Evolutionary conservation across 2,888 invertebrate species (phyloP), one percentile per base, ranked within the genome.

Genomic region (Diaphora mendica): DNA sequence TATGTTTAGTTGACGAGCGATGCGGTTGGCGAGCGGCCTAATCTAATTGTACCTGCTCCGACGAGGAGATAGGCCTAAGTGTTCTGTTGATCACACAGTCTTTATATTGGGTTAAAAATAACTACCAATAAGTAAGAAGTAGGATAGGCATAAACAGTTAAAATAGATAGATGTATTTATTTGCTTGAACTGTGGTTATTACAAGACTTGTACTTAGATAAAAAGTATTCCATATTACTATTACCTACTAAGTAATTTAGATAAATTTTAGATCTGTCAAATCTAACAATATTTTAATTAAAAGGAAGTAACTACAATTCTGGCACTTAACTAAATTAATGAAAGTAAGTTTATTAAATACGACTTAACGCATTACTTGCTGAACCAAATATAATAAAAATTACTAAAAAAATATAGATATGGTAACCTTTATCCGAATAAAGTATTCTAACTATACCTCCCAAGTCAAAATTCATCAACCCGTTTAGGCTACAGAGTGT

Each of bases 1-100:
- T 64, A 55, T 55, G 70, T 64, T 48, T n/a, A 23, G 62, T 30
- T 30, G 39, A 23, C 11, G 72, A 44, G 65, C 73, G 33, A 20
- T n/a, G 67, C n/a, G 73, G 65, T 65, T 69, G 73, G 65, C 9
- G 65, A 69, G 30, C 64, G 26, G 39, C 51, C 69, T 73, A 73
- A 73, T 73, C 64, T 65, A 26, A 55, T 69, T 73, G 70, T 64
- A 15, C 15, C 15, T 62, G 30, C 30, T 15, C 62, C 30, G 15
- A 11, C 17, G n/a, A 55, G 17, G n/a, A 39, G 11, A 0, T 62
- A 30, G 30, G 62, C 62, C 30, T 62, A 30, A 62, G 62, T 62
- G 7, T 15, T 62, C 15, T 59, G 15, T 59, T n/a, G 59, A 59
- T 3, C 13, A 26, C 2, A 59, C 13, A 26, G 5, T 26, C 15